Base-by-base conservation (phyloP, 2,113 vertebrate species). In the Anarrhichthys ocellatus region DNA sequence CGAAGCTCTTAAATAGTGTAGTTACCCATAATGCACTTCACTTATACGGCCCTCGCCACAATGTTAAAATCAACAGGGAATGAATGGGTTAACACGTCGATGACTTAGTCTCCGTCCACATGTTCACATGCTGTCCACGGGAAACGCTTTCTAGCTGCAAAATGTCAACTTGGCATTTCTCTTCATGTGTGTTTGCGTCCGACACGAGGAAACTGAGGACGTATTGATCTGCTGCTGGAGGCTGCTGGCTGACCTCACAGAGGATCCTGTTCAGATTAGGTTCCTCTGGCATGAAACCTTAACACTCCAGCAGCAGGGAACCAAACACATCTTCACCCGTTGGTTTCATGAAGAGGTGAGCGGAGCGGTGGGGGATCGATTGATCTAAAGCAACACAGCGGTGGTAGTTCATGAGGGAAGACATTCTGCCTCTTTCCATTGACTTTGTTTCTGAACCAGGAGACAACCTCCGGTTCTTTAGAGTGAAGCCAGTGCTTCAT, bases 121-220 rank as follows among this genome's bases (percentile, higher is more conserved):
- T 67, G 24, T 85, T 81, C 24, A 77, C 71, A 68, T 27, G 46
- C 36, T 22, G 62, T 75, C 46, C 17, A 0, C 34, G 50, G 64
- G 76, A 80, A 61, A 64, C n/a, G 0, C 10, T 59, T 20, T 29
- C 62, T 32, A 56, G 80, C 67, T 29, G 73, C 6, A 9, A 73
- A 73, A 85, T 87, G 84, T 78, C 79, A 82, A 20, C 58, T 10
- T 27, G 77, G 6, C 36, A 56, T 75, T 88, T 81, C n/a, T 73
- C 34, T 54, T 59, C 66, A 9, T 76, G 72, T 73, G 5, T 20
- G 59, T 71, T 50, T 59, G 69, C 1, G 8, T 27, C 68, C 29
- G 32, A 81, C 80, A 76, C 27, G 0, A 10, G 40, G 38, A 62
- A 76, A 15, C 64, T 80, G 20, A 86, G 71, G 50, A 71, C 5